Percentiles rank a stretch among this genome's conserved stretches.
Conservation (phyloP, 2,797 vertebrate genomes). For the Helicolenus hilgendorfi region DNA sequence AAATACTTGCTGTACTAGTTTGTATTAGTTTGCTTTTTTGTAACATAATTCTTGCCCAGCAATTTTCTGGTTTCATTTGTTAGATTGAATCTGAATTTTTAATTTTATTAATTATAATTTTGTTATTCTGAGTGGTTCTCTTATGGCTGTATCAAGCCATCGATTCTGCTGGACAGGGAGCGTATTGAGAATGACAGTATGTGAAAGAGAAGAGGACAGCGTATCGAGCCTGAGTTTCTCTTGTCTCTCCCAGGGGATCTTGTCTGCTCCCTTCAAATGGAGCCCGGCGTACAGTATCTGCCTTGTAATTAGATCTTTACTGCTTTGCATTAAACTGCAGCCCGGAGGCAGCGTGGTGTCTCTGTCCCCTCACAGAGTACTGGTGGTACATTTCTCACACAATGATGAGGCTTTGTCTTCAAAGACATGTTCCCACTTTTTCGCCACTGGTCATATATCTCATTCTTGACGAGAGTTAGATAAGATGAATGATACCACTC, state of each 20-base stretch:
- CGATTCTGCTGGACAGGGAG: slow-evolving; percentile 19
- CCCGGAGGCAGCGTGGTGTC: slow-evolving; percentile 35
- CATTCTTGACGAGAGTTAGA: not conserved
- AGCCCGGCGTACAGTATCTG: slow-evolving; percentile 45
- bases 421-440: not conserved
- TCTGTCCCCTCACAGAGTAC: slow-evolving; percentile 21
- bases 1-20: not conserved
- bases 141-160: slow-evolving; percentile 15
- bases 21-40: not conserved
- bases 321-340: slow-evolving; percentile 60
- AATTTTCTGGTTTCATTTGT: not conserved
- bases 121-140: not conserved
- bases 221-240: slow-evolving; percentile 38
- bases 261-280: slow-evolving; percentile 19
- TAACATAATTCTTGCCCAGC: not conserved
- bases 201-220: slow-evolving; percentile 41
- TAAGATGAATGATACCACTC: not conserved
- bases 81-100: not conserved
- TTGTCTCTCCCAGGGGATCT: slow-evolving; percentile 52
- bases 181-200: slow-evolving; percentile 38
- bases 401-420: not conserved
- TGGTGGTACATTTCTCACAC: slow-evolving; percentile 24
- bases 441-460: not conserved
- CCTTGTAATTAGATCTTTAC: slow-evolving; percentile 70
- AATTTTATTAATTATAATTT: not conserved